Evolutionary conservation across 2,113 vertebrate species (phyloP).

Genomic region (Meleagris gallopavo): DNA sequence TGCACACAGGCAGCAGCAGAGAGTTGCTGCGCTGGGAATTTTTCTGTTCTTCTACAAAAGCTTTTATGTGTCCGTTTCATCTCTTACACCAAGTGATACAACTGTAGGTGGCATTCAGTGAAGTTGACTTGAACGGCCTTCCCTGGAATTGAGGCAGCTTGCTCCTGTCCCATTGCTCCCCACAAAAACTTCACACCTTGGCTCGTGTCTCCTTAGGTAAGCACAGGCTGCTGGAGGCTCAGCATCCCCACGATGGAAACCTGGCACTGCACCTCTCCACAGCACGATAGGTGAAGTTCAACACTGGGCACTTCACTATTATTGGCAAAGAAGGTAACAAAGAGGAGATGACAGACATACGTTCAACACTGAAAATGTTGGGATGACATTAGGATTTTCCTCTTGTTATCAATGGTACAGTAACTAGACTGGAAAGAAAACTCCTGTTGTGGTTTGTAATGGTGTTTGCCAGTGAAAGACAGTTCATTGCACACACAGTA

Average conservation of each 20-base stretch:
- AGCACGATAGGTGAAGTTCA: neutral
- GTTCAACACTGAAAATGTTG: neutral
- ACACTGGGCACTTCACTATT: neutral
- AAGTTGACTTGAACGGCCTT: neutral
- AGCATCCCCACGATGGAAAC: neutral
- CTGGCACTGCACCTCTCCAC: neutral
- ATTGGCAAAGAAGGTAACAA: neutral
- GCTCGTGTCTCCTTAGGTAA: rapidly evolving
- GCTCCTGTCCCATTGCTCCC: neutral
- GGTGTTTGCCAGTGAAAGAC: neutral
- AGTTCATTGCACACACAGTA: neutral
- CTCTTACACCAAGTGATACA: rapidly evolving
- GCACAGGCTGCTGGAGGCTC: neutral
- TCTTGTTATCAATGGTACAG: neutral
- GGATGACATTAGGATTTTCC: neutral
- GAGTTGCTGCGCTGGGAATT: neutral
- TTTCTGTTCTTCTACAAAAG: neutral
- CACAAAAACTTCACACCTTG: neutral
- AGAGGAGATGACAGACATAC: neutral
- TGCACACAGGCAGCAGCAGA: neutral
- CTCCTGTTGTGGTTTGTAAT: neutral
- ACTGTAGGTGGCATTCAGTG: neutral
- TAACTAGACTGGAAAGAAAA: neutral
- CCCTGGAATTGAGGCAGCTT: neutral
- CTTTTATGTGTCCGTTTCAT: conserved; percentile 2